Percentiles rank a stretch among this genome's conserved stretches.
Conservation (phyloP, 2,113 vertebrate species). For the Donacobius atricapilla region DNA sequence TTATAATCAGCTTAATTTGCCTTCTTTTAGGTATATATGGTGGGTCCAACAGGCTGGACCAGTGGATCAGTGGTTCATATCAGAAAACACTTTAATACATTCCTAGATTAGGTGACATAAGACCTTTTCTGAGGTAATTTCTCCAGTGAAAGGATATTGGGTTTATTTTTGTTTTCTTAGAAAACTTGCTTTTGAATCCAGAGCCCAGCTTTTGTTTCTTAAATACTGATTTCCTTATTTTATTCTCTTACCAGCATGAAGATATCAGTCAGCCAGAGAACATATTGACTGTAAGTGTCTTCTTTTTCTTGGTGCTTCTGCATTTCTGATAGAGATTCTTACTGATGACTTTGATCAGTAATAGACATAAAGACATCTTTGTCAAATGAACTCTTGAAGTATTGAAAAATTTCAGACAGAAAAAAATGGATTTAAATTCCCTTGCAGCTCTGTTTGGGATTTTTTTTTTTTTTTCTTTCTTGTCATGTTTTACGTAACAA, state of each 20-base stretch:
- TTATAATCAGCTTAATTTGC: neutral
- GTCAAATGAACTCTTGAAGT: neutral
- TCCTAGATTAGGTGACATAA: neutral
- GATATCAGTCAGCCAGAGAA: constrained; percentile 12
- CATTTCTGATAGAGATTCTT: neutral
- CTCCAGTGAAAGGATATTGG: neutral
- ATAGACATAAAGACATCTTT: neutral
- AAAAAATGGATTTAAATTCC: neutral
- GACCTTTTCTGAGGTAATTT: neutral
- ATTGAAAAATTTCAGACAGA: neutral
- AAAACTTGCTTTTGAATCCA: neutral
- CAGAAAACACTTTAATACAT: neutral
- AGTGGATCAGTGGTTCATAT: neutral
- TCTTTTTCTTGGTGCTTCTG: neutral
- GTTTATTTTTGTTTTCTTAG: neutral
- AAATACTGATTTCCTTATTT: neutral
- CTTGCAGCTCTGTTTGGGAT: neutral
- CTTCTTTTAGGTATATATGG: neutral
- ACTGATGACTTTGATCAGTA: neutral
- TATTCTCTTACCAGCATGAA: constrained; percentile 33
- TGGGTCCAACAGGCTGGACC: neutral
- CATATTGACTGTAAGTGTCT: constrained; percentile 42
- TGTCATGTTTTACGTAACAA: neutral
- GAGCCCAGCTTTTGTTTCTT: neutral
- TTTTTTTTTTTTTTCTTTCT: neutral